Percentiles rank a stretch among this genome's conserved stretches.
Conservation (phyloP, 2,113 vertebrate species). For the Daubentonia madagascariensis region DNA sequence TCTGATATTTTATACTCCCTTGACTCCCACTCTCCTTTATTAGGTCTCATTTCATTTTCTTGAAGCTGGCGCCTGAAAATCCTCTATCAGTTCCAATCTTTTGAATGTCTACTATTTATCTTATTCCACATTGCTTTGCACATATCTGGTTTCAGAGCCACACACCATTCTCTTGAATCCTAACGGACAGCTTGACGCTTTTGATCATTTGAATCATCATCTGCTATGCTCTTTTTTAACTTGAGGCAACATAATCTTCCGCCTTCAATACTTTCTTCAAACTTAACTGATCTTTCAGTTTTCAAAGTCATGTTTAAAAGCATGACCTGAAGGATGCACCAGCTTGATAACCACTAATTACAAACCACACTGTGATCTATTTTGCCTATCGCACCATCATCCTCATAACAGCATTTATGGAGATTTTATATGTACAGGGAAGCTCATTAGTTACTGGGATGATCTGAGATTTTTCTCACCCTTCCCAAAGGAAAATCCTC, state of each 20-base stretch:
- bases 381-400: neutral
- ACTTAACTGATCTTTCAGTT: slow-evolving; percentile 45
- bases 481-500: neutral
- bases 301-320: slow-evolving; percentile 47
- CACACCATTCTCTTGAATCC: neutral
- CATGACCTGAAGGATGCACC: neutral
- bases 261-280: neutral
- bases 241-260: neutral
- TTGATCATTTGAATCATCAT: neutral
- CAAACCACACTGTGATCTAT: neutral
- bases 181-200: neutral
- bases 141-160: slow-evolving; percentile 3
- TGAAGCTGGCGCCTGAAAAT: slow-evolving; percentile 15
- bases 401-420: neutral
- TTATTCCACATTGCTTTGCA: neutral
- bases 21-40: neutral
- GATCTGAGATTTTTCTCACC: neutral
- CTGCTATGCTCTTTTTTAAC: neutral
- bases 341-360: neutral
- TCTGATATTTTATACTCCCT: neutral
- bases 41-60: slow-evolving; percentile 50
- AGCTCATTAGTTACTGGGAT: neutral
- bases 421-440: neutral
- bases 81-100: neutral
- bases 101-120: neutral